A percentile compares a stretch with the other conserved stretches of the same genome.
These are phyloP conservation scores for Papilio polytes DNA, from an alignment of 1,140 invertebrate species.

Conservation along the genomic window DNA sequence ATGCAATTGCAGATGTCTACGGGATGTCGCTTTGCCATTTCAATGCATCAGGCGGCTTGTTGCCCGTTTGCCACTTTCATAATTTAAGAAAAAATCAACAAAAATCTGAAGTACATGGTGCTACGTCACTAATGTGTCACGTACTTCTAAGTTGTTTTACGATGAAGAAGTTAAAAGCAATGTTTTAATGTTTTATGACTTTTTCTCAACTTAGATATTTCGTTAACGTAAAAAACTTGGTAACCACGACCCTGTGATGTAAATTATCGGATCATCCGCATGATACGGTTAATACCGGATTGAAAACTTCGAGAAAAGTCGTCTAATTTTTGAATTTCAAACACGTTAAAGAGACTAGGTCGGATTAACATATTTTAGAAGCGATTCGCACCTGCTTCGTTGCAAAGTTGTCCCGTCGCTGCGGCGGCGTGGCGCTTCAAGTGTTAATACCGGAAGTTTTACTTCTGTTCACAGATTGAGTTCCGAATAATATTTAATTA, in stretches of 20 bases:
- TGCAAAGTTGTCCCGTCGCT: slow-evolving; percentile 29
- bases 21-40: no score
- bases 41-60: no score
- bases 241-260: neutral
- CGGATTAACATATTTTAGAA: slow-evolving; percentile 39
- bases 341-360: slow-evolving; percentile 34
- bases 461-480: slow-evolving; percentile 22
- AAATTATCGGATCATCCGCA: slow-evolving; percentile 21
- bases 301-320: slow-evolving; percentile 24
- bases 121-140: no score
- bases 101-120: no score
- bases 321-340: slow-evolving; percentile 40
- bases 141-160: no score
- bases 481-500: slow-evolving; percentile 33
- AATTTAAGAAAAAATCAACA: no score
- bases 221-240: slow-evolving; percentile 35
- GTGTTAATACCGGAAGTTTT: slow-evolving; percentile 33
- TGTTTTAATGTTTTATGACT: no score
- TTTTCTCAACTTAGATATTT: no score
- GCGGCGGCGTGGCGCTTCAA: slow-evolving; percentile 19
- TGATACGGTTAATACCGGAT: slow-evolving; percentile 6
- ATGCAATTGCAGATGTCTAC: no score
- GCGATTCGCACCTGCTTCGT: slow-evolving; percentile 38
- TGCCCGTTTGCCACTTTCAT: no score
- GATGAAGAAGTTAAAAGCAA: no score